A percentile compares a stretch with the other conserved stretches of the same genome.
Conservation (phyloP, 1,140 invertebrate species). For the Drosophila oshimai region DNA sequence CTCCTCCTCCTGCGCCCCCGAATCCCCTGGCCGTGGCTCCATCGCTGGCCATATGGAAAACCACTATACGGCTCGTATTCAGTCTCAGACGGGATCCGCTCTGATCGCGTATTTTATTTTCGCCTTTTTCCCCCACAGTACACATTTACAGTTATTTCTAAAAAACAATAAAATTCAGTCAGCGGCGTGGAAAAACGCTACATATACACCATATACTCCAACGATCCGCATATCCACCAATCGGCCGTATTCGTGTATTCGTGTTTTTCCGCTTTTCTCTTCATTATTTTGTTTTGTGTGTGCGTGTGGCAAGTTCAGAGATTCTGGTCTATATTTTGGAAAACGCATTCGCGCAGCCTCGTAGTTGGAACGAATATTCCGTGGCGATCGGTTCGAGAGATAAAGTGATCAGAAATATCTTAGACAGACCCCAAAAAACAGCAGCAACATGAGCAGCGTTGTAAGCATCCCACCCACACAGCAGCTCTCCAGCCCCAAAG, state of each 20-base stretch:
- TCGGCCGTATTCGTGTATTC: slow-evolving; percentile 16
- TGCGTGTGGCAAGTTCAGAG: slow-evolving; percentile 70
- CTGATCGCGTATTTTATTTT: slow-evolving; percentile 65
- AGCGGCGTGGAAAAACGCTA: slow-evolving; percentile 70
- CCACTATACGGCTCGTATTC: slow-evolving; percentile 72
- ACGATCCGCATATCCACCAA: slow-evolving; percentile 26
- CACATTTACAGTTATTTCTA: slow-evolving; percentile 79
- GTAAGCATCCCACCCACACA: slow-evolving; percentile 42
- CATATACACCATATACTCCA: slow-evolving; percentile 29
- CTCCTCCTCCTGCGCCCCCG: slow-evolving; percentile 4
- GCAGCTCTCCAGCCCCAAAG: background rate
- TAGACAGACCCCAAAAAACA: background rate
- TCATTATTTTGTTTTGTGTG: slow-evolving; percentile 21
- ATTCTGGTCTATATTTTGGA: slow-evolving; percentile 76
- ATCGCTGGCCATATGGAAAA: slow-evolving; percentile 58
- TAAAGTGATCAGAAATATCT: slow-evolving; percentile 48
- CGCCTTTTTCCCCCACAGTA: slow-evolving; percentile 65
- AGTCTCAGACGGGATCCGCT: slow-evolving; percentile 35
- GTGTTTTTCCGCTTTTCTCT: slow-evolving; percentile 10
- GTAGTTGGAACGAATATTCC: slow-evolving; percentile 72
- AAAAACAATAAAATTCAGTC: slow-evolving; percentile 77
- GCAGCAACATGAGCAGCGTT: slow-evolving; percentile 70
- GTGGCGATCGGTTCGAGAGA: slow-evolving; percentile 65
- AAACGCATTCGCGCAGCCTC: slow-evolving; percentile 62
- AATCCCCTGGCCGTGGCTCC: background rate